A percentile compares a stretch with the other conserved stretches of the same genome.
These are phyloP conservation scores for Scaptomyza pallida DNA, from an alignment of 1,140 invertebrate genomes.

Conservation along the genomic window DNA sequence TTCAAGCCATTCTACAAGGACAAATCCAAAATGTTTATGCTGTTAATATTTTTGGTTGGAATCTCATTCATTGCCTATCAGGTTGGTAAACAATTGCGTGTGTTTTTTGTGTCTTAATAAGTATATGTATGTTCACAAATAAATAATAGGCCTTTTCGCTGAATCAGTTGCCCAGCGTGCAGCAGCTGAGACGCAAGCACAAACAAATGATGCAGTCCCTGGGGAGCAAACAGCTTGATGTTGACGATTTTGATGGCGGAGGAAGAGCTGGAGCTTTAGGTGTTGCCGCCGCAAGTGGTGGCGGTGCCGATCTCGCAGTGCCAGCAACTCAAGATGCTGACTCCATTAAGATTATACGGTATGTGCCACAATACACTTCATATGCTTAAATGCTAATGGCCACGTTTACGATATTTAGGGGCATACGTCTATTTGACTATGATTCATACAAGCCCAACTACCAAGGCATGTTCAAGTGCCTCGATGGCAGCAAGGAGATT, in stretches of 20 bases:
- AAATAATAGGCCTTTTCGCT: constrained; percentile 72
- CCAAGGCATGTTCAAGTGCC: constrained; percentile 73
- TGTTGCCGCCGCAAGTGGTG: not conserved
- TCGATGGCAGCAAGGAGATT: constrained; percentile 75
- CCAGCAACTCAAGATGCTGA: constrained; percentile 37
- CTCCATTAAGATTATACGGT: constrained; percentile 78
- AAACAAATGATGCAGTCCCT: constrained; percentile 69
- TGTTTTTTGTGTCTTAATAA: constrained; percentile 13
- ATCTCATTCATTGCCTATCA: constrained; percentile 82
- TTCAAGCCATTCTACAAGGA: constrained; percentile 84
- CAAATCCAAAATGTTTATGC: constrained; percentile 77
- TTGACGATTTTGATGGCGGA: constrained; percentile 58
- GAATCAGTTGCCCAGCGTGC: constrained; percentile 76
- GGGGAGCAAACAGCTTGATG: constrained; percentile 68
- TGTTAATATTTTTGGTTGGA: constrained; percentile 75
- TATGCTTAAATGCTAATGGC: not conserved
- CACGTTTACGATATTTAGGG: constrained; percentile 41
- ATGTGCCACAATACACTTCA: not conserved
- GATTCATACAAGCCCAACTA: constrained; percentile 80
- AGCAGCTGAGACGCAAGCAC: constrained; percentile 70
- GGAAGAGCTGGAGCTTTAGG: constrained; percentile 2
- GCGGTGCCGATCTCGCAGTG: not conserved
- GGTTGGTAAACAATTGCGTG: constrained; percentile 33
- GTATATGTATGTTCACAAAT: constrained; percentile 18
- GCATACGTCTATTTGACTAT: constrained; percentile 80